Conservation (phyloP, 2,888 invertebrate genomes). For the Clivina fossor region DNA sequence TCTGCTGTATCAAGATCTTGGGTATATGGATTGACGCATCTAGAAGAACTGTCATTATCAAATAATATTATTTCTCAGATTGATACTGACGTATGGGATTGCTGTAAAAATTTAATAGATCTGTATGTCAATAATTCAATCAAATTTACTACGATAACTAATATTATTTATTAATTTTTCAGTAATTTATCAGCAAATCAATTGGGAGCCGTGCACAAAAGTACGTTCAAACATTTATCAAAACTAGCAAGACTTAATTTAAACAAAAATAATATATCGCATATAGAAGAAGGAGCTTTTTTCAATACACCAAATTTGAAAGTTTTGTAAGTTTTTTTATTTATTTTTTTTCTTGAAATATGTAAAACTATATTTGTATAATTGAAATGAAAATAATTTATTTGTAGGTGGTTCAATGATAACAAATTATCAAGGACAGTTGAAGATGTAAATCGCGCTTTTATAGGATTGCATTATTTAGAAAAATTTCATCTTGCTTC, state of each 20-base stretch:
- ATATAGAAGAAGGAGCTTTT: conserved; percentile 75
- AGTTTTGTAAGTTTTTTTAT: conserved; percentile 63
- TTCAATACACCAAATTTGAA: conserved; percentile 69
- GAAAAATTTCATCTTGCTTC: conserved; percentile 71
- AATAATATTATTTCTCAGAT: conserved; percentile 78
- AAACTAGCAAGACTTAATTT: conserved; percentile 70
- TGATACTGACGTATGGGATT: conserved; percentile 82
- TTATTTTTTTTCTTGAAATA: too few relatives aligned
- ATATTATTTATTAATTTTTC: conserved; percentile 41
- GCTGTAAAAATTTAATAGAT: conserved; percentile 60
- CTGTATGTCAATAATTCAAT: conserved; percentile 57
- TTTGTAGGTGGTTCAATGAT: conserved; percentile 28
- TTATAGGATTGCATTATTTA: conserved; percentile 72
- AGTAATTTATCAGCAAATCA: conserved; percentile 79
- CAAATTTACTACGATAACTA: not conserved
- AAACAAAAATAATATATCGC: conserved; percentile 71
- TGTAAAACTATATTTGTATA: too few relatives aligned
- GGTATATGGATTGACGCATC: conserved; percentile 79
- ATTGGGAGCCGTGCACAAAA: conserved; percentile 66
- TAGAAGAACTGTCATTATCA: conserved; percentile 75
- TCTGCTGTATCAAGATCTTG: conserved; percentile 79
- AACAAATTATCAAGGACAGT: conserved; percentile 87
- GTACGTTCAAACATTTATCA: conserved; percentile 72
- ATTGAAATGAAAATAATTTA: too few relatives aligned
- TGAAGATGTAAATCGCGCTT: conserved; percentile 83